A percentile compares a stretch with the other conserved stretches of the same genome.
Evolutionary conservation across 2,797 vertebrate species (phyloP).

Genomic region (Simalia tracyae): DNA sequence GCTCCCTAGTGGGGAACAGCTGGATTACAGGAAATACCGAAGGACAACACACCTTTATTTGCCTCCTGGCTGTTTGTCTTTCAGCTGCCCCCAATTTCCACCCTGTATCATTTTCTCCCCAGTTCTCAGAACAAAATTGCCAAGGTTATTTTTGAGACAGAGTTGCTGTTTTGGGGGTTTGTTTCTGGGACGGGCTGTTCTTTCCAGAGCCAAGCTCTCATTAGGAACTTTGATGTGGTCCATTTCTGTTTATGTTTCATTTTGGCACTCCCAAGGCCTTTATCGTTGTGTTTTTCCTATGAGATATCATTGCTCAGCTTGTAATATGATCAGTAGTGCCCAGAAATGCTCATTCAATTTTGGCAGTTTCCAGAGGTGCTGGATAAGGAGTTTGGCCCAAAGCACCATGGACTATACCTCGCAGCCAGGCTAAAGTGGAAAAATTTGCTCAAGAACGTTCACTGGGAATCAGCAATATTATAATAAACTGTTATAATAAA

Average conservation of each 20-base stretch:
- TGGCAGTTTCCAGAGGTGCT: neutral
- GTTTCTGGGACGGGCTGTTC: neutral
- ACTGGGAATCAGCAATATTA: neutral
- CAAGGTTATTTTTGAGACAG: neutral
- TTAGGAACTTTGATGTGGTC: neutral
- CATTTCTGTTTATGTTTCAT: neutral
- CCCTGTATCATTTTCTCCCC: neutral
- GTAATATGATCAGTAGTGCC: neutral
- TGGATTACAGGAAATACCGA: neutral
- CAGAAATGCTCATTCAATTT: neutral
- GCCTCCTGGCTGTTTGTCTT: neutral
- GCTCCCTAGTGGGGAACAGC: neutral
- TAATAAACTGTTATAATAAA: neutral
- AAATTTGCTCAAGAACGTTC: neutral
- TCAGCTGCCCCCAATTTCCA: neutral
- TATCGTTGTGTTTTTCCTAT: neutral
- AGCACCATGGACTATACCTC: neutral
- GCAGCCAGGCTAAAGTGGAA: neutral
- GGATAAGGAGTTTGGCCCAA: neutral
- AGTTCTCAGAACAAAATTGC: fast-evolving
- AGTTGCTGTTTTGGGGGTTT: neutral
- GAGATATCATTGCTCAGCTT: neutral
- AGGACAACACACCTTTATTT: neutral
- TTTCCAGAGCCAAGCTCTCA: slow-evolving; percentile 1
- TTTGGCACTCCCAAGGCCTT: neutral